Percentiles rank a stretch among this genome's conserved stretches.
Conservation (phyloP, 1,140 invertebrate species). For the Papilio polyxenes region DNA sequence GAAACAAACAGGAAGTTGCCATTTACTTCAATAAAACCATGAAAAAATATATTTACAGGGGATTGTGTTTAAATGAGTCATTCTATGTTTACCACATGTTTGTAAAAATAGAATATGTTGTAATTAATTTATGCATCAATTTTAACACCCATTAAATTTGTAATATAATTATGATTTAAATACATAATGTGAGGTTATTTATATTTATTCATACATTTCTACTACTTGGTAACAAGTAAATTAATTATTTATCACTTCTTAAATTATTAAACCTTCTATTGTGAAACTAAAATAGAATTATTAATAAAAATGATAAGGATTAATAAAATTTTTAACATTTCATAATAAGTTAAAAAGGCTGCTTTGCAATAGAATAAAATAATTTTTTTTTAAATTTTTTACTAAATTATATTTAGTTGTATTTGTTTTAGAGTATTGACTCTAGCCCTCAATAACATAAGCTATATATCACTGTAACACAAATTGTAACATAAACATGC, state of each 20-base stretch:
- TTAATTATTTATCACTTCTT: not conserved
- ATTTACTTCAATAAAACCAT: not conserved
- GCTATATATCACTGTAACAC: not conserved
- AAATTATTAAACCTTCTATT: not conserved
- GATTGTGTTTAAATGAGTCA: not conserved
- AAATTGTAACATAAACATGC: not conserved
- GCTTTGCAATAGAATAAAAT: not conserved
- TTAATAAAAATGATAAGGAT: not conserved
- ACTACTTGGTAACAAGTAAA: not conserved
- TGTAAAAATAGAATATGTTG: not conserved
- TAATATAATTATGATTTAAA: not conserved
- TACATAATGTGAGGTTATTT: not conserved
- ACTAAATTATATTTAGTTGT: not conserved
- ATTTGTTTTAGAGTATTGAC: not conserved
- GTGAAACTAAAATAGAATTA: not conserved
- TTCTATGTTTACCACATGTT: not conserved
- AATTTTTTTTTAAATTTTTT: not conserved
- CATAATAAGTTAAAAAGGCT: not conserved
- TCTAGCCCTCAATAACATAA: not conserved
- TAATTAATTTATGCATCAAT: too few species aligned
- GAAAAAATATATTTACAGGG: not conserved
- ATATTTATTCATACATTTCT: not conserved
- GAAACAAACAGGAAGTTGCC: not conserved
- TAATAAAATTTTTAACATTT: not conserved
- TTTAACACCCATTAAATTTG: too few species aligned